phyloP scores from a whole-genome alignment of 2,113 vertebrate genomes.

The Atrichornis clamosus region DNA sequence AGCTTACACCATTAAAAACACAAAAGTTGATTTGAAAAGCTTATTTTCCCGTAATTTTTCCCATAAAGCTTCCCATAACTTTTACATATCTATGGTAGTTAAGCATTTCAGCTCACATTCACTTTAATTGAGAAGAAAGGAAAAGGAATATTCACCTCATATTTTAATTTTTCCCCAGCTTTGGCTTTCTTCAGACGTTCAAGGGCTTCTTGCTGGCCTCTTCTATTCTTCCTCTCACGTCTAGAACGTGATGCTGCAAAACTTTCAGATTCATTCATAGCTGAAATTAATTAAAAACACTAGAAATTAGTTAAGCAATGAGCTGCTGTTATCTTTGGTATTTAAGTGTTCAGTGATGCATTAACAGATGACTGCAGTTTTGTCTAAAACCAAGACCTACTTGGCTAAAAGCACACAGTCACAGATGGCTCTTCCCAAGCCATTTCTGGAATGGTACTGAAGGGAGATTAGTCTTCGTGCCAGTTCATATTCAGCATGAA shows the following conservation, averaged over 20 bases:
- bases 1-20: not conserved
- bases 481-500: not conserved
- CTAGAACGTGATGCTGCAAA: slow-evolving; percentile 83
- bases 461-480: not conserved
- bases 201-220: slow-evolving; percentile 87
- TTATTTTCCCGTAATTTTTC: too few relatives aligned
- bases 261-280: slow-evolving; percentile 62
- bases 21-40: not conserved
- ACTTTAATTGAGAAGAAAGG: not conserved
- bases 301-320: not conserved
- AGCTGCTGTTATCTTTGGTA: not conserved
- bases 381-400: not conserved
- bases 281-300: slow-evolving; percentile 14
- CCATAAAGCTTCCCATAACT: not conserved
- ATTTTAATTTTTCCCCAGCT: slow-evolving; percentile 93
- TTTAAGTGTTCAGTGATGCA: not conserved
- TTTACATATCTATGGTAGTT: not conserved
- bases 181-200: slow-evolving; percentile 90
- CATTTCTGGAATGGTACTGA: not conserved
- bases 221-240: slow-evolving; percentile 88
- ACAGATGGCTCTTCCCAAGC: not conserved
- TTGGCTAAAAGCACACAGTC: not conserved
- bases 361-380: not conserved
- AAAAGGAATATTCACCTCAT: slow-evolving; percentile 80
- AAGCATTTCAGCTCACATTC: not conserved